Evolutionary conservation across 2,797 vertebrate species (phyloP).

Genomic region (Salarias fasciatus): DNA sequence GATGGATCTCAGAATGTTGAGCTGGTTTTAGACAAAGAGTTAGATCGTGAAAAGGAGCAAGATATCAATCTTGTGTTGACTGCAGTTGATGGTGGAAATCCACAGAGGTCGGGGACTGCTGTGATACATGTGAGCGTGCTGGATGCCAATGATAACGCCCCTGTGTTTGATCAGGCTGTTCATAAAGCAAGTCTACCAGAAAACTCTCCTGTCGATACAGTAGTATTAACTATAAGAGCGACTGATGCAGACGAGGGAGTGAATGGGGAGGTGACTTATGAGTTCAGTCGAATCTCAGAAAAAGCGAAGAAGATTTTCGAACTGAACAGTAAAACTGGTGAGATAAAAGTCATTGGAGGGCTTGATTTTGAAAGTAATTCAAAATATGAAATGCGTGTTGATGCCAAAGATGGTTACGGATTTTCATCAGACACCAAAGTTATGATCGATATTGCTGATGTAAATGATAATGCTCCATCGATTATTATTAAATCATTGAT

Average conservation of each 20-base stretch:
- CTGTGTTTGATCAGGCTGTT: slow-evolving; percentile 51
- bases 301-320: slow-evolving; percentile 46
- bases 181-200: slow-evolving; percentile 64
- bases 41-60: slow-evolving; percentile 67
- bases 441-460: slow-evolving; percentile 50
- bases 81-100: slow-evolving; percentile 67
- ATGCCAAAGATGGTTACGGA: slow-evolving; percentile 48
- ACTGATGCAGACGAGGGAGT: slow-evolving; percentile 60
- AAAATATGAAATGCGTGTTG: slow-evolving; percentile 62
- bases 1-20: slow-evolving; percentile 64
- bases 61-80: slow-evolving; percentile 52
- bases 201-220: slow-evolving; percentile 52
- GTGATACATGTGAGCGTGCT: slow-evolving; percentile 63
- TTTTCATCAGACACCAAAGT: slow-evolving; percentile 24
- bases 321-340: slow-evolving; percentile 53
- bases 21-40: slow-evolving; percentile 66
- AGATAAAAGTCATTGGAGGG: slow-evolving; percentile 48
- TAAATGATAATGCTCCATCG: slow-evolving; percentile 71
- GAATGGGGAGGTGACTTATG: slow-evolving; percentile 80
- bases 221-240: slow-evolving; percentile 52
- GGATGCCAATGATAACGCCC: slow-evolving; percentile 62
- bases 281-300: slow-evolving; percentile 67
- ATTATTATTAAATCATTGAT: not conserved
- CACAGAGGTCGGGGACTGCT: slow-evolving; percentile 60
- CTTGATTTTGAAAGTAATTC: slow-evolving; percentile 64